Base-by-base conservation (phyloP, 2,888 invertebrate genomes). In the Dynastes hyllus region DNA sequence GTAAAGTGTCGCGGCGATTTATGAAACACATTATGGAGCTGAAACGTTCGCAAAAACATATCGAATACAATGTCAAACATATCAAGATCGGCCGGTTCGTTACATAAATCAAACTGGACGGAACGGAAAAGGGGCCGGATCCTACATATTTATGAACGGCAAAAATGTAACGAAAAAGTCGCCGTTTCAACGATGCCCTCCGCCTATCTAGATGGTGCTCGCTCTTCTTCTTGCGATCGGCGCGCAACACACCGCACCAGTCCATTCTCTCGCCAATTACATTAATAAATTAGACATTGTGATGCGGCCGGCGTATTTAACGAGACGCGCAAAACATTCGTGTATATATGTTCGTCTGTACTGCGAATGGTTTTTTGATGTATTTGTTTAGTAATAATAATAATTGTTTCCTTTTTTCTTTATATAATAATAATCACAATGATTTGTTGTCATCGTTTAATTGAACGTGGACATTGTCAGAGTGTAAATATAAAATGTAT, bases 141-240 rank as follows among this genome's bases (percentile, higher is more conserved):
- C 81, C 83, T 86, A 86, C 85, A 87, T 87, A 87, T 87, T 87
- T 87, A 87, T 87, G 86, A 86, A 85, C 84, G 81, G 82, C 81
- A 84, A 86, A 86, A 86, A 86, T 86, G 86, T 85, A 82, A 79
- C 78, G 84, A 87, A 87, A 86, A 87, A 86, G 86, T 83, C 83
- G 86, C 82, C 83, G 87, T 85, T 83, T 81, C 79, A 85, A 86
- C 86, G 86, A 86, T 86, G 1, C 22, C 22, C 40, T 73, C 11
- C 67, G 16, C 45, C 40, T 73, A 73, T 73, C 73, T 73, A 13
- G 45, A 67, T 45, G 37, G 73, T 58, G 58, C 16, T 58, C 69
- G 50, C 63, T 55, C 55, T 55, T 53, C 27, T 11, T 63, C 29
- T 37, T 37, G 29, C 40, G 51, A 69, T 37, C 32, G 32, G 5